phyloP scores from a whole-genome alignment of 2,888 invertebrate genomes.

The Notodonta dromedarius region DNA sequence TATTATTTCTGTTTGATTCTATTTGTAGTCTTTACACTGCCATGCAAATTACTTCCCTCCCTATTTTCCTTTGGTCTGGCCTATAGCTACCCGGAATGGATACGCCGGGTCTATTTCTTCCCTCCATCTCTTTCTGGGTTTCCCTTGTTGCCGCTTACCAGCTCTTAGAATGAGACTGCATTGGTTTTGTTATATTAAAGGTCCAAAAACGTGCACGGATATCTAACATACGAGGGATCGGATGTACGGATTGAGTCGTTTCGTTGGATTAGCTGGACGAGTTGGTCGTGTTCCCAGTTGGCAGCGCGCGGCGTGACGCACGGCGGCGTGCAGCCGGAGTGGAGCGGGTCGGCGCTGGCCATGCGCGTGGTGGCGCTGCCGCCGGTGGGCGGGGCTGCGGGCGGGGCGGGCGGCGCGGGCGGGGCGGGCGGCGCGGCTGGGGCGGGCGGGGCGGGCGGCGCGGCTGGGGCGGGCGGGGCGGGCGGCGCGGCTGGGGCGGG shows the following conservation, averaged over 20 bases:
- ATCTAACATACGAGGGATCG: not conserved
- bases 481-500: slow-evolving; percentile 44
- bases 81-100: too few species aligned
- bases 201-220: not conserved
- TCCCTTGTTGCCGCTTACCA: too few species aligned
- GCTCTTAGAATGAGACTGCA: too few species aligned
- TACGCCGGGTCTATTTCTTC: too few species aligned
- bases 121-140: too few species aligned
- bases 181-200: too few species aligned
- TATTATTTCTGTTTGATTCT: too few species aligned
- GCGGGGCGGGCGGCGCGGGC: slow-evolving; percentile 52
- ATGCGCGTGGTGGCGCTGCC: slow-evolving; percentile 92
- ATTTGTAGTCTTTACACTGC: too few species aligned
- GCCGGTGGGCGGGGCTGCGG: slow-evolving; percentile 81
- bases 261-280: not conserved
- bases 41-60: too few species aligned
- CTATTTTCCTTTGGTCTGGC: too few species aligned
- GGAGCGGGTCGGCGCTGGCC: slow-evolving; percentile 93
- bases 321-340: slow-evolving; percentile 96
- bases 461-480: slow-evolving; percentile 65
- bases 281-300: slow-evolving; percentile 73
- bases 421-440: slow-evolving; percentile 95
- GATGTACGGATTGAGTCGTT: too few species aligned
- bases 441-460: slow-evolving; percentile 74
- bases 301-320: slow-evolving; percentile 93